Base-by-base conservation (phyloP, 2,888 invertebrate species). In the Rotaria sp. region DNA sequence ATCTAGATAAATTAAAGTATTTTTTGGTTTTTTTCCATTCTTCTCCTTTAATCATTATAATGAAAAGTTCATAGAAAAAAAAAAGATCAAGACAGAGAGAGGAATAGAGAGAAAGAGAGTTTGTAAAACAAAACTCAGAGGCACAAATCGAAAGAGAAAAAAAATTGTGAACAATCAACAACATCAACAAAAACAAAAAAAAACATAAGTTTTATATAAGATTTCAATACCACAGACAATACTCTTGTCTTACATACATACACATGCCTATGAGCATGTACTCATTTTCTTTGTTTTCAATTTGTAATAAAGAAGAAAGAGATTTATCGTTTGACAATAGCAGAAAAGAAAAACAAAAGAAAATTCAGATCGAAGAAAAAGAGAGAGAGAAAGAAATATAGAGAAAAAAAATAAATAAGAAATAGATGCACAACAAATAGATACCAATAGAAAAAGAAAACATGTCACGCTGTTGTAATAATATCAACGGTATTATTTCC, bases 401-500 rank as follows among this genome's bases (percentile, higher is more conserved):
- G 15, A 13, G 30, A 30, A 67, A 35, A 67, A 35, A 67, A 35
- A 67, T 67, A 67, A 67, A 35, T 67, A 67, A 67, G 67, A 67
- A 67, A 67, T 67, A 67, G 67, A 67, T 67, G 67, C 67, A 67
- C 67, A 67, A 67, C 67, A 67, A 67, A 67, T 35, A 67, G 67
- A 67, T 67, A 67, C 35, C 21, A 35, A 67, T 67, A 67, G 35
- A 38, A 13, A 24, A 52, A 52, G 26, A 55, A 26, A 26, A 55
- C 1, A 55, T 26, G 67, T 67, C 67, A 67, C 35, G 67, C 67
- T 35, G 67, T 67, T 18, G 67, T 67, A 18, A 67, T 67, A 4
- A 67, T 67, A 67, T 67, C 67, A 67, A 67, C 35, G 67, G 67
- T 67, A 67, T 67, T 67, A 67, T 15, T 30, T 67, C 67, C 67